phyloP scores from a whole-genome alignment of 2,113 vertebrate genomes.

The Acrocephalus arundinaceus region DNA sequence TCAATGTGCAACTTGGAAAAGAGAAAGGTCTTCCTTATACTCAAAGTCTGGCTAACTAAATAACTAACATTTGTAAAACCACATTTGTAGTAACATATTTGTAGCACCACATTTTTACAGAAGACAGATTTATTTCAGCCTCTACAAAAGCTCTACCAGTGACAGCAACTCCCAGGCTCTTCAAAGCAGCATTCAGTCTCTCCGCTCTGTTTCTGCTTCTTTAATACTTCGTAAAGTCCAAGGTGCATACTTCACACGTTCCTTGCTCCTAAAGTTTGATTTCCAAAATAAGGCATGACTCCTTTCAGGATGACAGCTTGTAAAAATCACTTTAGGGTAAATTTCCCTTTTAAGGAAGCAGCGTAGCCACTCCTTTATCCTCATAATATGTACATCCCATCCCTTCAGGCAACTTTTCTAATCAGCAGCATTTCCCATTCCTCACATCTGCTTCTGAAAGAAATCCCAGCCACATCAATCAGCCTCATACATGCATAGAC shows the following conservation, averaged over 20 bases:
- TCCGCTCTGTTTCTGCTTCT: not conserved
- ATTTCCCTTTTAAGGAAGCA: conserved; percentile 53
- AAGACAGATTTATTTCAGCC: not conserved
- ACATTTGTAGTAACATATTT: not conserved
- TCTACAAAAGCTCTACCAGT: not conserved
- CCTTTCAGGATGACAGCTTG: conserved; percentile 39
- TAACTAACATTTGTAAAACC: not conserved
- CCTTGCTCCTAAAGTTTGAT: not conserved
- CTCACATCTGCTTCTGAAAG: conserved; percentile 35
- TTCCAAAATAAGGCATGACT: conserved; percentile 53
- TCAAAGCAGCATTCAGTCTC: not conserved
- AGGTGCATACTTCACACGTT: not conserved
- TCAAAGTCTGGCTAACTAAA: not conserved
- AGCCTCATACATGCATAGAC: not conserved
- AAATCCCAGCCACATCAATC: conserved; percentile 43
- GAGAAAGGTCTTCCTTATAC: not conserved
- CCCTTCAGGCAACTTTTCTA: conserved; percentile 34
- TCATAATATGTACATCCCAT: conserved; percentile 33
- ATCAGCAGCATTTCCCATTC: conserved; percentile 40
- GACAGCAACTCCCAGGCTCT: not conserved
- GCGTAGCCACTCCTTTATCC: conserved; percentile 47
- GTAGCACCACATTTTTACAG: not conserved
- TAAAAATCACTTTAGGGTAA: conserved; percentile 47
- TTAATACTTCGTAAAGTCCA: not conserved
- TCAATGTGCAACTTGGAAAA: not conserved